A percentile compares a stretch with the other conserved stretches of the same genome.
These are phyloP conservation scores for Orthonyx spaldingii DNA, from an alignment of 2,113 vertebrate species.

Conservation along the genomic window DNA sequence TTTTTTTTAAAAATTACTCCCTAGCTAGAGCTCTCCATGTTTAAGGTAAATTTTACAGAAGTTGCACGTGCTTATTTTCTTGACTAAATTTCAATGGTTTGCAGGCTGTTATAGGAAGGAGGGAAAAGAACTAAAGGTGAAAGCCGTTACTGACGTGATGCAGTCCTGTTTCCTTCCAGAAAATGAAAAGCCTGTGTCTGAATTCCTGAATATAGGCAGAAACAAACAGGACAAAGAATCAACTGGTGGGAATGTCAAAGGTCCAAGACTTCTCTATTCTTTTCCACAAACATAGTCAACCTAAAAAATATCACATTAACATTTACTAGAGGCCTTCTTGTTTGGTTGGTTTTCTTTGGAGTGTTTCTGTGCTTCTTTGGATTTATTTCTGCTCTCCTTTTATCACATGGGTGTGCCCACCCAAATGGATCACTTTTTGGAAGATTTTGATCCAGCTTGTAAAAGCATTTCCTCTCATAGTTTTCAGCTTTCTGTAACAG, in stretches of 20 bases:
- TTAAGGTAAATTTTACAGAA: background rate
- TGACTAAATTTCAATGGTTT: background rate
- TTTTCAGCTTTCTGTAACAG: background rate
- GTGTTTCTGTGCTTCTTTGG: background rate
- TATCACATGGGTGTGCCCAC: background rate
- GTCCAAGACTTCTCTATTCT: background rate
- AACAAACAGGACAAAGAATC: background rate
- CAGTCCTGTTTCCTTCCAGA: background rate
- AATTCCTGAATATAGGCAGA: background rate
- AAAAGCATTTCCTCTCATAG: background rate
- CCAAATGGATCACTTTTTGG: background rate
- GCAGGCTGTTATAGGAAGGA: background rate
- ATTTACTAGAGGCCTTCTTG: background rate
- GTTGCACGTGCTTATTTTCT: background rate
- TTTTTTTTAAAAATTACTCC: accelerated
- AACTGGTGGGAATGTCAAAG: background rate
- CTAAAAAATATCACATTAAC: background rate
- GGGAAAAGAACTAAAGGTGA: background rate
- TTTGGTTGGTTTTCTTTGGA: background rate
- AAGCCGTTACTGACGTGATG: background rate
- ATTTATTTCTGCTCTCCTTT: background rate
- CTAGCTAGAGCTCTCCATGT: background rate
- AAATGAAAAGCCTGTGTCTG: background rate
- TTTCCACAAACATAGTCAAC: background rate
- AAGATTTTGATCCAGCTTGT: background rate